Evolutionary conservation across 2,113 vertebrate genomes (phyloP), one percentile per base, ranked within the genome.

Genomic region (mouse (Mus musculus)): DNA sequence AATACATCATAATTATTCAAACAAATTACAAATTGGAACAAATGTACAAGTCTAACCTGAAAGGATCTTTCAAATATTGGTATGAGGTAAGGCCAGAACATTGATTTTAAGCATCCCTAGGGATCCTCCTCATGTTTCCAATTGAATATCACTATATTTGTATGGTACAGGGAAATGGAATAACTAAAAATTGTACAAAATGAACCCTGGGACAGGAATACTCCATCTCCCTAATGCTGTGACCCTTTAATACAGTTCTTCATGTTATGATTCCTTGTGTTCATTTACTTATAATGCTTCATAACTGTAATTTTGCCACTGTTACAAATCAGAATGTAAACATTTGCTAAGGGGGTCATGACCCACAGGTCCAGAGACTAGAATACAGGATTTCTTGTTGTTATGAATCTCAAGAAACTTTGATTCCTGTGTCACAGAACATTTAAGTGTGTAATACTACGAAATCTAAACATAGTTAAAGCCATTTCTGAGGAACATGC

Each of bases 391-490:
- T 17, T 61, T 17, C 81, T 17, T 8, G 82, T 30, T 91, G 80
- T 72, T 28, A 89, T 49, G 12, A 94, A 76, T 52, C 71, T 9
- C 49, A 84, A 89, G 87, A 93, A 87, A 95, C 80, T 87, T 24
- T 95, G 80, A 85, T 11, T 84, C 26, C 39, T 63, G 46, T 76
- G 22, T 82, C 63, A 92, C 20, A 84, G 59, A 72, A 67, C 14
- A 30, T 90, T 76, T 95, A 24, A 69, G 17, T 54, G 11, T 84
- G 12, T 84, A n/a, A 26, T 80, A 89, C 78, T 91, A 71, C 0
- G 65, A 36, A 96, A 93, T 56, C 54, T 90, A 61, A 33, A 86
- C 90, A 93, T n/a, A 90, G 73, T 81, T 63, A 89, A 96, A 91
- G 33, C 87, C 49, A 87, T 33, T 61, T 88, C 36, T 82, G 22